A percentile compares a stretch with the other conserved stretches of the same genome.
These are phyloP conservation scores for Sandelia bainsii DNA, from an alignment of 2,797 vertebrate genomes.

Conservation along the genomic window DNA sequence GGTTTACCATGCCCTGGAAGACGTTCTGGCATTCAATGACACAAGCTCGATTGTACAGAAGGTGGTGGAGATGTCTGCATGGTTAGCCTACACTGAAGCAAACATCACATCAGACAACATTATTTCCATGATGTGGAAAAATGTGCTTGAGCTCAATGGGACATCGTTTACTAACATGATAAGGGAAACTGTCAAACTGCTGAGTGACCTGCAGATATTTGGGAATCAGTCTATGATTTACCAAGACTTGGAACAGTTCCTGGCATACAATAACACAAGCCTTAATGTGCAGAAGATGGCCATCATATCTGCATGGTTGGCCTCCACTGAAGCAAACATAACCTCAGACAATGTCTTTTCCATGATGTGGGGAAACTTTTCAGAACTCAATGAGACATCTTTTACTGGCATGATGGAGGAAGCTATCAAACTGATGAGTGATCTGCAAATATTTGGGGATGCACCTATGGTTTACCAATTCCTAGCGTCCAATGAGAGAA, in stretches of 20 bases:
- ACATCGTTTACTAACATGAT: background rate
- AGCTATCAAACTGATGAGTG: conserved; percentile 16
- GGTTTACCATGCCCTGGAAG: conserved; percentile 32
- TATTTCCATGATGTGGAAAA: too few species aligned
- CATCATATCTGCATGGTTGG: conserved; percentile 70
- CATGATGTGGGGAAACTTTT: too few species aligned
- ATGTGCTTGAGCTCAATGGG: background rate
- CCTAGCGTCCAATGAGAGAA: conserved; percentile 56
- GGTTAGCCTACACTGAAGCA: conserved; percentile 57
- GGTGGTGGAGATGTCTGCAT: conserved; percentile 60
- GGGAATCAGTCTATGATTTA: background rate
- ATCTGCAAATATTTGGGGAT: background rate
- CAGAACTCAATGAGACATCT: too few species aligned
- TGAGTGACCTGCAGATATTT: background rate
- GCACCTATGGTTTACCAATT: conserved; percentile 16
- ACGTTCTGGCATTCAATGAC: conserved; percentile 57
- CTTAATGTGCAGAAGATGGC: conserved; percentile 53
- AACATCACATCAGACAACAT: too few species aligned
- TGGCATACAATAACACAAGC: conserved; percentile 55
- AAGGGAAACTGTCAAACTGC: conserved; percentile 33
- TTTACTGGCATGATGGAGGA: conserved; percentile 20
- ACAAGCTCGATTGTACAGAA: conserved; percentile 58
- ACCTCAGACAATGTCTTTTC: too few species aligned
- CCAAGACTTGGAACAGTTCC: conserved; percentile 49
- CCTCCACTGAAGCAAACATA: conserved; percentile 23